These are phyloP conservation scores for Coenobita brevimanus DNA, from an alignment of 1,140 invertebrate genomes.

Conservation along the genomic window DNA sequence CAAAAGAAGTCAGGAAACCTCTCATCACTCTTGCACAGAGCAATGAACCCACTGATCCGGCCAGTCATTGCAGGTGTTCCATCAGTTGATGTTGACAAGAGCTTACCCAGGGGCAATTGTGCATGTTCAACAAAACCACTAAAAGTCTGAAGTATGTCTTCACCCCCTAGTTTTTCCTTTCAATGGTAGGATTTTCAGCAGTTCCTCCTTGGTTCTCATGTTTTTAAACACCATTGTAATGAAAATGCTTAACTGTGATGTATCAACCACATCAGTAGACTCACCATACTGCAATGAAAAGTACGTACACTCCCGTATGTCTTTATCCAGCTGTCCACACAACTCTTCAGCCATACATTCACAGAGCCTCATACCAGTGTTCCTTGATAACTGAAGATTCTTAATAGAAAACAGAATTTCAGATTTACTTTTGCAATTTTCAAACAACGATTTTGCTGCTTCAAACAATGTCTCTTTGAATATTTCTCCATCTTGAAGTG, in stretches of 20 bases:
- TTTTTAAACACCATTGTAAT: slow-evolving; percentile 44
- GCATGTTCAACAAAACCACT: slow-evolving; percentile 40
- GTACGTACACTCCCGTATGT: slow-evolving; percentile 11
- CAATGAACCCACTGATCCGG: not conserved
- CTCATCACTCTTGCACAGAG: not conserved
- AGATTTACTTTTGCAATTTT: slow-evolving; percentile 31
- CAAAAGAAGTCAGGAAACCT: slow-evolving; percentile 25
- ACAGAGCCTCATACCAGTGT: slow-evolving; percentile 37
- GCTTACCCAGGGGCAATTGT: slow-evolving; percentile 10
- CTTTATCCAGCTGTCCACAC: slow-evolving; percentile 37
- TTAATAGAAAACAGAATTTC: slow-evolving; percentile 38
- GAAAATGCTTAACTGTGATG: slow-evolving; percentile 28
- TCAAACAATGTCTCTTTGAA: slow-evolving; percentile 34
- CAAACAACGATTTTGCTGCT: slow-evolving; percentile 75
- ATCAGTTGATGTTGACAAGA: slow-evolving; percentile 38
- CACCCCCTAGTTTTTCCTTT: slow-evolving; percentile 35
- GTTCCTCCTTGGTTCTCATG: slow-evolving; percentile 26
- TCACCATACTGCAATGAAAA: slow-evolving; percentile 41
- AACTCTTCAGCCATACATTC: slow-evolving; percentile 40
- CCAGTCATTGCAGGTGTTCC: slow-evolving; percentile 40
- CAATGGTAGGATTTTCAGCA: slow-evolving; percentile 19
- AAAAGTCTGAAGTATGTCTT: slow-evolving; percentile 29
- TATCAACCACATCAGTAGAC: slow-evolving; percentile 39
- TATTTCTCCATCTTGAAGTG: slow-evolving; percentile 16
- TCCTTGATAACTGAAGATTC: slow-evolving; percentile 41